Base-by-base conservation (phyloP, 2,113 vertebrate genomes). In the Nycticorax nycticorax region DNA sequence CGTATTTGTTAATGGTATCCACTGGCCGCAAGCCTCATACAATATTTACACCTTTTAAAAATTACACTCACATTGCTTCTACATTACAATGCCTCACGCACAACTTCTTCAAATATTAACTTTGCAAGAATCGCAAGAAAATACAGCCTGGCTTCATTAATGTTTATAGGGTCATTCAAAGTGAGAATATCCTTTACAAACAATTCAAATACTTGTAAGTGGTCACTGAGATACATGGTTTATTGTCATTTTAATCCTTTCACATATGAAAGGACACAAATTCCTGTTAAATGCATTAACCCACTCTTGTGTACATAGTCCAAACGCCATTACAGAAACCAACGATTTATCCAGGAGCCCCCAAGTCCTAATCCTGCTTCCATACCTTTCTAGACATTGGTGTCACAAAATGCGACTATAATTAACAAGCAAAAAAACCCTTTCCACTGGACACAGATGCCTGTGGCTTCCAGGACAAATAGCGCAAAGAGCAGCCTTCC, bases 391-490 rank as follows among this genome's bases (percentile, higher is more conserved):
- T 28, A 88, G 77, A 63, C 5, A 60, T 60, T 78, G 56, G 24
- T 30, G 39, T 21, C 53, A 56, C 53, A 85, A 85, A 79, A 48
- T 5, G 6, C 32, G 27, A 74, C 50, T 47, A 55, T 17, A 92
- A 91, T 89, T 72, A 87, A 73, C 23, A 74, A 30, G 62, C 6
- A 78, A 56, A 84, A 91, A 9, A 23, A 0, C 3, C 12, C 12
- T 56, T 77, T 85, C 41, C 33, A 24, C 30, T 77, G 83, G 75
- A 57, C 86, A 85, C 16, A 72, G 48, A 68, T 68, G 89, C 66
- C 74, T 72, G 57, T 85, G 81, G 84, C 92, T 96, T 39, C 27
- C 69, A 82, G 89, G 77, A 79, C 89, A 79, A 91, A 56, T 3
- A 77, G 66, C 56, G 74, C 60, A 92, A 95, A 81, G 26, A 81